These are phyloP conservation scores for Aleiodes leptofemur DNA, from an alignment of 2,888 invertebrate species.

Conservation along the genomic window DNA sequence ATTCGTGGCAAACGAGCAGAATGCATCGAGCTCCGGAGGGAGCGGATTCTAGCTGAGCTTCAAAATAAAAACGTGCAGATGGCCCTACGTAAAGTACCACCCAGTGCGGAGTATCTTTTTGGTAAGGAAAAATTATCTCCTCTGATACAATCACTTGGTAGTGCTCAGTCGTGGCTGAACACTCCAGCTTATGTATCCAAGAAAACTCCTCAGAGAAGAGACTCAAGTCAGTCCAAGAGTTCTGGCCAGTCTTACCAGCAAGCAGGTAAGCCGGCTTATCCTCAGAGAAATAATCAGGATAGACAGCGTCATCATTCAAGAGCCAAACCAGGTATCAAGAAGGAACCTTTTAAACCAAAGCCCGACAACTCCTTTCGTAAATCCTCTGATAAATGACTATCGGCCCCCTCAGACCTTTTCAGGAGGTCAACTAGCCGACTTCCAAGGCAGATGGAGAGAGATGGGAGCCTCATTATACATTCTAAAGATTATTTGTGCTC, in stretches of 20 bases:
- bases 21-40: conserved; percentile 49
- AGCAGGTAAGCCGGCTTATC: background rate
- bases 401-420: too few species aligned
- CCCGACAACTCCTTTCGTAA: conserved; percentile 48
- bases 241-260: background rate
- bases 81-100: conserved; percentile 48
- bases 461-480: too few species aligned
- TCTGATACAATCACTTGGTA: conserved; percentile 51
- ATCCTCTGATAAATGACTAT: conserved; percentile 39
- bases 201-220: conserved; percentile 7
- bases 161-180: conserved; percentile 51
- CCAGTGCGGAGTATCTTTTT: conserved; percentile 47
- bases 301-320: background rate
- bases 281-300: background rate
- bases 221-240: conserved; percentile 9
- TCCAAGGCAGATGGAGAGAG: too few species aligned
- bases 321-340: conserved; percentile 31
- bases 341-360: conserved; percentile 32
- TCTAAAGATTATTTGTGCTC: too few species aligned
- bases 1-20: conserved; percentile 54
- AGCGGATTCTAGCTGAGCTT: conserved; percentile 44
- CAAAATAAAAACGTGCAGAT: conserved; percentile 49
- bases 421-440: too few species aligned
- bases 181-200: conserved; percentile 45
- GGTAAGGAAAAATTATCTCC: conserved; percentile 44